Conservation (phyloP, 1,140 invertebrate genomes). For the Aphaenogaster rudis region DNA sequence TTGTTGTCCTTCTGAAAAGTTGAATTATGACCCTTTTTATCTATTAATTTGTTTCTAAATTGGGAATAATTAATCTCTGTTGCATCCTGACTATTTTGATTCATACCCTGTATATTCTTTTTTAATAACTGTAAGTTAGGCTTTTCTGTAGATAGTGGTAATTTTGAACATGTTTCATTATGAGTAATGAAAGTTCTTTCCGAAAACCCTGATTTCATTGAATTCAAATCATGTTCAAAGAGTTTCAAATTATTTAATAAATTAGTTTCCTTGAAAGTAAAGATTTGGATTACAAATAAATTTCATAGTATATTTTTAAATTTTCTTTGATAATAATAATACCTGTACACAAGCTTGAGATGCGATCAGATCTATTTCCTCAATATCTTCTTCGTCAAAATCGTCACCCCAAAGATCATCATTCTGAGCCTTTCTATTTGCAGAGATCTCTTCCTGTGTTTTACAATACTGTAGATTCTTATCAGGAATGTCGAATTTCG, state of each 20-base stretch:
- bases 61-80: slow-evolving; percentile 64
- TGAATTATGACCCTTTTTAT: slow-evolving; percentile 74
- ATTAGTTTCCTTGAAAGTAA: slow-evolving; percentile 47
- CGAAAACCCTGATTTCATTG: slow-evolving; percentile 1
- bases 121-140: slow-evolving; percentile 15
- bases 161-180: slow-evolving; percentile 59
- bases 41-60: slow-evolving; percentile 71
- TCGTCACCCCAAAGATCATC: slow-evolving; percentile 83
- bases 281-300: neutral
- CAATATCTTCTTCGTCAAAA: slow-evolving; percentile 80
- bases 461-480: neutral
- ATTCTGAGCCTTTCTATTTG: slow-evolving; percentile 16
- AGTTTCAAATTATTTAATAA: neutral
- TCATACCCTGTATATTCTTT: slow-evolving; percentile 17
- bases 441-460: neutral
- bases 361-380: slow-evolving; percentile 82
- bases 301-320: neutral
- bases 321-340: neutral
- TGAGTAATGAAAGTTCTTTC: slow-evolving; percentile 24
- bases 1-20: slow-evolving; percentile 73
- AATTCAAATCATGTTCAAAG: neutral
- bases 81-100: slow-evolving; percentile 14
- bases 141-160: slow-evolving; percentile 37
- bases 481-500: slow-evolving; percentile 5
- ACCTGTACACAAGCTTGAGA: slow-evolving; percentile 78